Percentiles rank a stretch among this genome's conserved stretches.
These are phyloP conservation scores for Acanthiza pusilla DNA, from an alignment of 2,797 vertebrate species.

Conservation along the genomic window DNA sequence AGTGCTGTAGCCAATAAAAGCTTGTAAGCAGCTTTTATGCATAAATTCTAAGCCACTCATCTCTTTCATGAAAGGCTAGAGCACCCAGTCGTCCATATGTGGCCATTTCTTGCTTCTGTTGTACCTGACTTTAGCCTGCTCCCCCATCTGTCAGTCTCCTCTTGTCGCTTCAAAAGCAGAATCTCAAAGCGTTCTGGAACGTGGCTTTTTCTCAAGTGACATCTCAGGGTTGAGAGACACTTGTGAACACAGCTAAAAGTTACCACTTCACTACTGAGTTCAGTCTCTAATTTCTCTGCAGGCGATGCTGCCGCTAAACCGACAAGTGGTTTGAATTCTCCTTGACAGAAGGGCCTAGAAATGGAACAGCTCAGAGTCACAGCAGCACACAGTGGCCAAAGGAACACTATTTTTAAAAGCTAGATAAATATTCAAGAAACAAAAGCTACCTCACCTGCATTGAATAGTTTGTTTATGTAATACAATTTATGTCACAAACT, in stretches of 20 bases:
- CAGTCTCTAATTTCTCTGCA: slow-evolving; percentile 11
- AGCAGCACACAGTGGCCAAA: background rate
- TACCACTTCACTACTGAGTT: slow-evolving; percentile 18
- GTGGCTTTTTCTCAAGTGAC: slow-evolving; percentile 4
- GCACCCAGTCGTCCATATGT: background rate
- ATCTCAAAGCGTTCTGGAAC: background rate
- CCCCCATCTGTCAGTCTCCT: background rate
- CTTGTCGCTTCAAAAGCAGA: background rate
- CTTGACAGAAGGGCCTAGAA: background rate
- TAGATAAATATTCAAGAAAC: background rate
- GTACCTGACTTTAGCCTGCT: background rate
- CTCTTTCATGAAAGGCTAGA: background rate
- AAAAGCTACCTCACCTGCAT: background rate
- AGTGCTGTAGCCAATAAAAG: background rate
- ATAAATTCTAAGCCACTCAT: background rate
- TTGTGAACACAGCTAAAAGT: slow-evolving; percentile 27
- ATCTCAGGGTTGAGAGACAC: slow-evolving; percentile 25
- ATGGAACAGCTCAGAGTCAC: background rate
- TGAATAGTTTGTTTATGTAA: background rate
- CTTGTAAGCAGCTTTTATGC: background rate
- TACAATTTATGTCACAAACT: background rate
- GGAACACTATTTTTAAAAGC: background rate
- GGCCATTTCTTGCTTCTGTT: background rate
- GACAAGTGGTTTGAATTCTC: background rate
- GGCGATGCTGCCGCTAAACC: background rate